Base-by-base conservation (phyloP, 1,140 invertebrate genomes). In the Tetraneura akinire region DNA sequence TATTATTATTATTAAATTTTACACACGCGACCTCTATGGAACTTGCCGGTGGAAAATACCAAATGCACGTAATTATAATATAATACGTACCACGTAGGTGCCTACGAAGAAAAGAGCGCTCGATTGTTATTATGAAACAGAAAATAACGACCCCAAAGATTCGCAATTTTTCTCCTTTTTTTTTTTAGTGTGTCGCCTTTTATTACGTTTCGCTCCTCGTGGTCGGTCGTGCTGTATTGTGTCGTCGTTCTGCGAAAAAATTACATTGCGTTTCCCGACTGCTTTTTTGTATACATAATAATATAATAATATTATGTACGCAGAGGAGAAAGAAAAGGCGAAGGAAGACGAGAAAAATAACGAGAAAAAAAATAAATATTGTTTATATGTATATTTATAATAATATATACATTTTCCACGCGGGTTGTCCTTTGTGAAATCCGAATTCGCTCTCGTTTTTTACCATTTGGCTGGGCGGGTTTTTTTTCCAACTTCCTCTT, bases 211-310 rank as follows among this genome's bases (percentile, higher is more conserved):
- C 32, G 32, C 13, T 29, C 37, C 18, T 66, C 62, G 62, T 32
- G 62, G 32, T 66, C 32, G 62, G 37, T 42, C 62, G 32, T 32
- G 32, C 18, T 32, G 32, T n/a, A 66, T 66, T 66, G 62, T 66
- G 32, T 42, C 42, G 37, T 32, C 62, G 37, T 0, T 32, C 37
- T 68, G n/a, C 37, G 37, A 68, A 42, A 68, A n/a, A 68, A 68
- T 68, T 68, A 68, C 37, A 68, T 68, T 68, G 64, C 45, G 64
- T 23, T 68, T 68, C n/a, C n/a, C 64, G 64, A 11, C n/a, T 68
- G n/a, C n/a, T n/a, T n/a, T n/a, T n/a, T n/a, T n/a, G n/a, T n/a
- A n/a, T n/a, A n/a, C n/a, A n/a, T n/a, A n/a, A n/a, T n/a, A n/a
- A n/a, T n/a, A n/a, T n/a, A n/a, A n/a, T n/a, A n/a, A n/a, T n/a